These are phyloP conservation scores for Euplagia quadripunctaria DNA, from an alignment of 2,888 invertebrate species.

Conservation along the genomic window DNA sequence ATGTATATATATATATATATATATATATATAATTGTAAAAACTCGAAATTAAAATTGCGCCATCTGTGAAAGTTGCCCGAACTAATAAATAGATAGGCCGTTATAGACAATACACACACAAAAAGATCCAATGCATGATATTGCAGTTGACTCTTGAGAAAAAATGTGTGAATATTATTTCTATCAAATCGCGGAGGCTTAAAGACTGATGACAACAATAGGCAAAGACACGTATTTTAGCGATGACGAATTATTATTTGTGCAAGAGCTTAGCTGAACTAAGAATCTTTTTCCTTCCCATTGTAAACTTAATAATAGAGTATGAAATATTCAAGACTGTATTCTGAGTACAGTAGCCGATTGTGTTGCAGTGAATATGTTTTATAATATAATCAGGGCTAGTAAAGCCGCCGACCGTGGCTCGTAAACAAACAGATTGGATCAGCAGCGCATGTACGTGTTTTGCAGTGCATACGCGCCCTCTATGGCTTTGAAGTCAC, in stretches of 20 bases:
- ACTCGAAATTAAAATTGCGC: no score
- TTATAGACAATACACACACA: background rate
- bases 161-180: background rate
- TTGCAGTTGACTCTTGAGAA: background rate
- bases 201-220: constrained; percentile 1
- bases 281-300: constrained; percentile 18
- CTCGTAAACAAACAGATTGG: constrained; percentile 82
- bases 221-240: background rate
- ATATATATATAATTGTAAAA: no score
- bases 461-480: constrained; percentile 49
- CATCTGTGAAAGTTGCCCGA: background rate
- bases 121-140: background rate
- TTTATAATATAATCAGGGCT: constrained; percentile 61
- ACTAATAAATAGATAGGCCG: background rate
- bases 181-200: background rate
- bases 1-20: no score
- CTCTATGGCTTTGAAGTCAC: constrained; percentile 35
- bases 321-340: constrained; percentile 15
- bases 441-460: constrained; percentile 71
- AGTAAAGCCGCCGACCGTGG: constrained; percentile 65
- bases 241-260: constrained; percentile 10
- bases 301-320: constrained; percentile 23
- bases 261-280: constrained; percentile 16
- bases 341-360: constrained; percentile 22
- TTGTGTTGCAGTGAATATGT: constrained; percentile 37